These are phyloP conservation scores for Ferrisia virgata DNA, from an alignment of 2,888 invertebrate species.

Conservation along the genomic window DNA sequence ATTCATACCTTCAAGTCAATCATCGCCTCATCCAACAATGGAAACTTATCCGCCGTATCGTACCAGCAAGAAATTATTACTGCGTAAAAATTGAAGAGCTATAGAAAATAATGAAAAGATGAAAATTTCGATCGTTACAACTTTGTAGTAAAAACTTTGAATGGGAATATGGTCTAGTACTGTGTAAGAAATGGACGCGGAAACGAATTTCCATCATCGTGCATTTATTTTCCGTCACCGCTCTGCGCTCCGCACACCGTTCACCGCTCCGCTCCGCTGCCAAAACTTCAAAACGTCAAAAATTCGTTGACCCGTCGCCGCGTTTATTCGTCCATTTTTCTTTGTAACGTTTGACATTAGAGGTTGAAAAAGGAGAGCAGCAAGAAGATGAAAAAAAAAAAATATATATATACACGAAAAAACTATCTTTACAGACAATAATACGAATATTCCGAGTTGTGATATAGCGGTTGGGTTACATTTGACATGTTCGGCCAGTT, in stretches of 20 bases:
- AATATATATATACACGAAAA: not conserved
- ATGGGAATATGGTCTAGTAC: not conserved
- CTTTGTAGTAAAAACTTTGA: not conserved
- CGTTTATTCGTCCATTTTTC: conserved; percentile 22
- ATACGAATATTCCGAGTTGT: not conserved
- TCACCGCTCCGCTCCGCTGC: too few relatives aligned
- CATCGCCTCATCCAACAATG: not conserved
- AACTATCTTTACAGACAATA: not conserved
- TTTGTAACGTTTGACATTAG: not conserved
- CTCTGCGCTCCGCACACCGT: too few relatives aligned
- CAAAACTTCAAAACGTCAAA: conserved; percentile 15
- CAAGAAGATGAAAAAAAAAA: too few relatives aligned
- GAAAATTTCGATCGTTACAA: conserved; percentile 7
- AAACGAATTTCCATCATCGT: conserved; percentile 15
- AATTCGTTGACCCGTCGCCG: conserved; percentile 12
- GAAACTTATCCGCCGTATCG: not conserved
- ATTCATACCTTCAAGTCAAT: not conserved
- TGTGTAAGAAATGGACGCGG: conserved; percentile 13
- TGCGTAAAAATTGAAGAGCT: conserved; percentile 6
- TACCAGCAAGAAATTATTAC: not conserved
- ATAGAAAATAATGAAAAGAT: conserved; percentile 5
- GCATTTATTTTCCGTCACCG: not conserved
- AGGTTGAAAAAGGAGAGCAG: not conserved
- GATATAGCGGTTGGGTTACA: not conserved
- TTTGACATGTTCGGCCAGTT: conserved; percentile 9